Base-by-base conservation (phyloP, 2,797 vertebrate genomes). In the Malurus splendens region DNA sequence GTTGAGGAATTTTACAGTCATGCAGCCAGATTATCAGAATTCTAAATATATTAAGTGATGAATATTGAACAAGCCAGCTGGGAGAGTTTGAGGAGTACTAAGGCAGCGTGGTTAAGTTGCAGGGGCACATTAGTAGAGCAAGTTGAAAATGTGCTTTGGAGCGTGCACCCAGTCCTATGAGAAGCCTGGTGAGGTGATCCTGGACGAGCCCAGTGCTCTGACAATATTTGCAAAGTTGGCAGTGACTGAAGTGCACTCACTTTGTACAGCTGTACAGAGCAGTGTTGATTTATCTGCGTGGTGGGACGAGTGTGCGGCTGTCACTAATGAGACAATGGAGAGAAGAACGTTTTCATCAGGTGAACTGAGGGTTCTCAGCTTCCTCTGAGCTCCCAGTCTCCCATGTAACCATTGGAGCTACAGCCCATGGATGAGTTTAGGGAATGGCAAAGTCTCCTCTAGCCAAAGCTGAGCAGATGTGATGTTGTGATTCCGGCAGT, bases 51-150 rank as follows among this genome's bases (percentile, higher is more conserved):
- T 79, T 36, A 30, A 22, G 45, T 79, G 65, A 41, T 73, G 52
- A 36, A 30, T 64, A 54, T 90, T 79, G 64, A 80, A 54, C 41
- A 78, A 74, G 57, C 56, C 79, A 77, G 0, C 39, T 18, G 86
- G 73, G 73, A 81, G 47, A 38, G 33, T 12, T 32, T 5, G 4
- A 44, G 70, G 57, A 61, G 77, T 71, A 17, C 39, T 42, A 42
- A 23, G 30, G 65, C 51, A 50, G 15, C 5, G 0, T 57, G 17
- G 33, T 62, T 51, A 62, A 60, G 8, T 50, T 71, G 38, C 33
- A 28, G 55, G 55, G 55, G 6, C 33, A 6, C 10, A 3, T 78
- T 62, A 0, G 0, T 30, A 38, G 54, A 51, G 24, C 20, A 17
- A 52, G 61, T 54, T 67, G 54, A 57, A 86, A 86, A 74, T 32